Percentiles rank a stretch among this genome's conserved stretches.
These are phyloP conservation scores for Drosophila ironensis DNA, from an alignment of 1,140 invertebrate genomes.

Conservation along the genomic window DNA sequence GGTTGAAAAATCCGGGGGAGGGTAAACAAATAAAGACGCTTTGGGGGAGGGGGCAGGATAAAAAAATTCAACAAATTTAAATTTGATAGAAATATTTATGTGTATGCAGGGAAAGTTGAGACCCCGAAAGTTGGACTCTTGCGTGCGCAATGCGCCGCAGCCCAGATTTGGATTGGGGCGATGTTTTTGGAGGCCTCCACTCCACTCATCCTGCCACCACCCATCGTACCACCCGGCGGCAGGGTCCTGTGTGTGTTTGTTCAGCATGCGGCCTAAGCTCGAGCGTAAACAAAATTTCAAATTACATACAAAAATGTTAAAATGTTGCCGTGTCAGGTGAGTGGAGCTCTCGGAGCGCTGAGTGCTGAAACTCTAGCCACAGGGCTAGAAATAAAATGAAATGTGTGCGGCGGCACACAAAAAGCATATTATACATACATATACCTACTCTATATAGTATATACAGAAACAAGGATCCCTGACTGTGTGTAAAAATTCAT, in stretches of 20 bases:
- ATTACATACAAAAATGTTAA: conserved; percentile 51
- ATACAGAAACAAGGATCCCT: too few relatives aligned
- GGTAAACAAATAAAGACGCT: too few relatives aligned
- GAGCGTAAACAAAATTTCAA: conserved; percentile 71
- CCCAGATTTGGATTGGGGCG: conserved; percentile 33
- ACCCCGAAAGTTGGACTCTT: conserved; percentile 1
- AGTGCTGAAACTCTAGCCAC: conserved; percentile 8
- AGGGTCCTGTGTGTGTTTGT: conserved; percentile 19
- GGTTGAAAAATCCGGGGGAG: too few relatives aligned
- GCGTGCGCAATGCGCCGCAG: conserved; percentile 28
- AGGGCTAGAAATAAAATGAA: conserved; percentile 3
- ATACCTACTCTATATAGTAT: too few relatives aligned
- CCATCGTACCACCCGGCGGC: background rate
- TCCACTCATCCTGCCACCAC: background rate
- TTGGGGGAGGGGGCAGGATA: background rate
- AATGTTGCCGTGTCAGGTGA: conserved; percentile 45
- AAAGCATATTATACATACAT: too few relatives aligned
- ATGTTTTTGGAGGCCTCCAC: background rate
- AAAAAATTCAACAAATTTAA: conserved; percentile 72
- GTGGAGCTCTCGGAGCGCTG: background rate
- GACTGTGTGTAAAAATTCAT: conserved; percentile 13
- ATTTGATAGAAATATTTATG: conserved; percentile 77
- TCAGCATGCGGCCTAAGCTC: conserved; percentile 53
- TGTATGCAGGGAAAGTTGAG: conserved; percentile 2
- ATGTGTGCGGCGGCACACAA: background rate